These are phyloP conservation scores for Vanacampus margaritifer DNA, from an alignment of 2,113 vertebrate species.

Conservation along the genomic window DNA sequence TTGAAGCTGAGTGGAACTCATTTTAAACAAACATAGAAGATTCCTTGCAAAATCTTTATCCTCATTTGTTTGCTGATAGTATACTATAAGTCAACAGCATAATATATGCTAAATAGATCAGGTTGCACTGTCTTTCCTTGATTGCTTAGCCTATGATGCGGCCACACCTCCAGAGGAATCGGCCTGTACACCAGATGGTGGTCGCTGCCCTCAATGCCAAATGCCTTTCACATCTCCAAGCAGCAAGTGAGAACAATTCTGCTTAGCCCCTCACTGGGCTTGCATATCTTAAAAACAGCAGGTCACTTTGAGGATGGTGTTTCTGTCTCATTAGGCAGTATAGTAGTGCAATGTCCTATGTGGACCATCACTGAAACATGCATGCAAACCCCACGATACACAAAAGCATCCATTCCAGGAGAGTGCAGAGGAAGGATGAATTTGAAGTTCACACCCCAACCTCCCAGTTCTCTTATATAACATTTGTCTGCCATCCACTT, in stretches of 20 bases:
- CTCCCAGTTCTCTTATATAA: not conserved
- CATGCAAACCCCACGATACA: conserved; percentile 1
- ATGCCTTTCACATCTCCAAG: not conserved
- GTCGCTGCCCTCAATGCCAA: conserved; percentile 16
- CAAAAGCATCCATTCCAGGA: not conserved
- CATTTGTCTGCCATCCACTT: not conserved
- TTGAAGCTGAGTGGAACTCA: too few species aligned
- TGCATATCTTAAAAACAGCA: conserved; percentile 9
- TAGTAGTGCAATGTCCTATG: conserved; percentile 8
- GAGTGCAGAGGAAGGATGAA: not conserved
- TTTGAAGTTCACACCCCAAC: not conserved
- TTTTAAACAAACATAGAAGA: too few species aligned
- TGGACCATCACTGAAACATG: conserved; percentile 7
- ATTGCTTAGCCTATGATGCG: conserved; percentile 7
- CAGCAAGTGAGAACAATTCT: conserved; percentile 12
- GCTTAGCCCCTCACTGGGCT: not conserved
- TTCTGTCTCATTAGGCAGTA: conserved; percentile 3
- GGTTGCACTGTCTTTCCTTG: conserved; percentile 8
- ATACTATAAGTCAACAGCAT: not conserved
- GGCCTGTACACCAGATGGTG: conserved; percentile 31
- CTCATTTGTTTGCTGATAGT: too few species aligned
- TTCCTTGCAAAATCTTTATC: too few species aligned
- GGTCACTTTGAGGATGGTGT: conserved; percentile 18
- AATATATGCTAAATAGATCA: not conserved
- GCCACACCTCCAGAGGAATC: conserved; percentile 23